Conservation (phyloP, 2,113 vertebrate species). For the Chaenocephalus aceratus region DNA sequence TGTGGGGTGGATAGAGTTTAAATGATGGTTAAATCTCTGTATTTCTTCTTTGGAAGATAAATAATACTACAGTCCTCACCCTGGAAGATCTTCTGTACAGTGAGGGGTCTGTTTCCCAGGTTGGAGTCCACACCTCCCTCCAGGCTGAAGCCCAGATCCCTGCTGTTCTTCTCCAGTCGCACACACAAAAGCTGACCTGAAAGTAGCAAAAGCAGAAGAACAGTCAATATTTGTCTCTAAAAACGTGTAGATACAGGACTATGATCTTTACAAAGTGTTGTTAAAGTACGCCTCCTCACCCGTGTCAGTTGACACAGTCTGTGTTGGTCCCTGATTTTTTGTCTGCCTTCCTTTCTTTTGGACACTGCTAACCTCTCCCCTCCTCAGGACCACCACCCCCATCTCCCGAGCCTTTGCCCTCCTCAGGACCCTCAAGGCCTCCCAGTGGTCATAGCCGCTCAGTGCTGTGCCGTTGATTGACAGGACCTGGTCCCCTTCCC, state of each 20-base stretch:
- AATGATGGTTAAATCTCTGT: not conserved
- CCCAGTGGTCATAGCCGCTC: conserved; percentile 73
- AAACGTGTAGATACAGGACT: not conserved
- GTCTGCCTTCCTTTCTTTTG: conserved; percentile 3
- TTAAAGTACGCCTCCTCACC: conserved; percentile 40
- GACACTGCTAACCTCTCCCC: conserved; percentile 6
- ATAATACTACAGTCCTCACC: conserved; percentile 71
- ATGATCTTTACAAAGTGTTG: not conserved
- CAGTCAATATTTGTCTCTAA: not conserved
- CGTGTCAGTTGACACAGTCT: conserved; percentile 38
- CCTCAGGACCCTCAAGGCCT: conserved; percentile 79
- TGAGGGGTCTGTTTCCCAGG: conserved; percentile 80
- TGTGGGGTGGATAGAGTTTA: not conserved
- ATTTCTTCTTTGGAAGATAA: not conserved
- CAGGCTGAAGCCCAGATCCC: conserved; percentile 86
- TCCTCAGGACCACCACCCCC: conserved; percentile 85
- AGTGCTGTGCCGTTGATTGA: conserved; percentile 85
- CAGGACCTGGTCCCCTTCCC: conserved; percentile 79
- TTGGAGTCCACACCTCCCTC: conserved; percentile 82
- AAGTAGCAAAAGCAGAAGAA: conserved; percentile 1
- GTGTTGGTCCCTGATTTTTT: conserved; percentile 14
- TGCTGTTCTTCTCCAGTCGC: conserved; percentile 77
- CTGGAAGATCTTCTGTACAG: conserved; percentile 84
- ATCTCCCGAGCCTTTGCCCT: conserved; percentile 70
- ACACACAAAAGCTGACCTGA: conserved; percentile 72